Evolutionary conservation across 2,797 vertebrate genomes (phyloP).

Genomic region (Eremophila alpestris): DNA sequence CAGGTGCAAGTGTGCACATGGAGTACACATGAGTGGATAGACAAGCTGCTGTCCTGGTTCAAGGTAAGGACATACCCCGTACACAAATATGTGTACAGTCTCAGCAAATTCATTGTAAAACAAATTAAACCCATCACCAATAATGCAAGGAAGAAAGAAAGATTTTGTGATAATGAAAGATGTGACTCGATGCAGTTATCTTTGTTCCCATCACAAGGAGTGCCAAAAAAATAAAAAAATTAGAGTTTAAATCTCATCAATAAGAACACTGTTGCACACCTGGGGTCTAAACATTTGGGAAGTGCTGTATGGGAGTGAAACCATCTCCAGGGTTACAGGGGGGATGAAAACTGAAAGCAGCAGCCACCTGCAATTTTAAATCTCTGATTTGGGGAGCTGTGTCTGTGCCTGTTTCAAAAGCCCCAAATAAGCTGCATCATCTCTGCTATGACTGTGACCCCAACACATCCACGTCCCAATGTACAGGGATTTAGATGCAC

Average conservation of each 20-base stretch:
- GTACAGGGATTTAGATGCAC: conserved; percentile 19
- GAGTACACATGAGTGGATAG: neutral
- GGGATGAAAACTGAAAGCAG: neutral
- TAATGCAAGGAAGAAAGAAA: conserved; percentile 4
- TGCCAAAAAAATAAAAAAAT: neutral
- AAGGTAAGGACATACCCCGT: neutral
- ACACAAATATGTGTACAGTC: neutral
- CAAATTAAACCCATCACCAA: neutral
- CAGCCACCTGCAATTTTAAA: conserved; percentile 50
- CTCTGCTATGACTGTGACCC: neutral
- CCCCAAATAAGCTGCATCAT: neutral
- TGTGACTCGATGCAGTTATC: neutral
- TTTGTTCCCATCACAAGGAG: neutral
- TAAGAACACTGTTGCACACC: conserved; percentile 21
- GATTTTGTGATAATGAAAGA: conserved; percentile 1
- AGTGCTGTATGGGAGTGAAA: neutral
- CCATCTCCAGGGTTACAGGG: conserved; percentile 3
- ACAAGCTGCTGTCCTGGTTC: neutral
- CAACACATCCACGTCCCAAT: neutral
- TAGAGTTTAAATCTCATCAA: conserved; percentile 44
- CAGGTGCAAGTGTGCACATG: accelerated
- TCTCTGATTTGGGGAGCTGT: neutral
- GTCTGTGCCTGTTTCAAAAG: conserved; percentile 17
- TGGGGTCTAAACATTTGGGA: conserved; percentile 52
- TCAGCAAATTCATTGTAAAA: neutral